Base-by-base conservation (phyloP, 1,140 invertebrate genomes). In the Macrosteles quadrilineatus region DNA sequence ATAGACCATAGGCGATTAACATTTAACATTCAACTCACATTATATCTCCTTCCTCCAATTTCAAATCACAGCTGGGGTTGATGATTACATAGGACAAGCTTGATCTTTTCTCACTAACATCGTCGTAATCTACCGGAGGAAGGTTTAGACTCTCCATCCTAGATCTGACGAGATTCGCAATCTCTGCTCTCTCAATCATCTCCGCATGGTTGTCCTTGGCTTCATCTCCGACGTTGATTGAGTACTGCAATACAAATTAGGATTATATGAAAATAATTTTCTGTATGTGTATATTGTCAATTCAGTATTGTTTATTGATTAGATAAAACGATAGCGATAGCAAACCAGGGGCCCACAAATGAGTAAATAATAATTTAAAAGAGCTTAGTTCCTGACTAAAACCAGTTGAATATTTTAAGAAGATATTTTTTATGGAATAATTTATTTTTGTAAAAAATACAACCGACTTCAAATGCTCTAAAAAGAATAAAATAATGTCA, bases 61-160 rank as follows among this genome's bases (percentile, higher is more conserved):
- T 96, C 0, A 98, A 85, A 83, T 99, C 97, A 84, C 96, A 98
- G 79, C 93, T 96, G 0, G 97, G 97, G 80, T 99, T 99, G 77
- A 98, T 98, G 75, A 99, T 98, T 67, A 98, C 97, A 82, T 98
- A 99, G 1, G 96, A 98, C 6, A 99, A 85, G 72, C 89, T 93
- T 81, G 92, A 95, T 43, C 94, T 84, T 81, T 97, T 95, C 79
- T 96, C 93, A 67, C 92, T 94, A 2, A 95, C 92, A 78, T 97
- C 94, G 80, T 95, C 95, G 79, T 97, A 97, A 76, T 98, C 94
- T 36, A 91, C 88, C 0, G 88, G 86, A 0, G 94, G 95, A 59
- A 98, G 83, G 71, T 96, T 95, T 1, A 98, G 80, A 27, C 93
- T 96, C 73, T 95, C 92, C 95, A 98, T 97, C 23, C 96, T 84